Percentiles rank a stretch among this genome's conserved stretches.
Conservation (phyloP, 2,888 invertebrate species). For the Ceramica pisi region DNA sequence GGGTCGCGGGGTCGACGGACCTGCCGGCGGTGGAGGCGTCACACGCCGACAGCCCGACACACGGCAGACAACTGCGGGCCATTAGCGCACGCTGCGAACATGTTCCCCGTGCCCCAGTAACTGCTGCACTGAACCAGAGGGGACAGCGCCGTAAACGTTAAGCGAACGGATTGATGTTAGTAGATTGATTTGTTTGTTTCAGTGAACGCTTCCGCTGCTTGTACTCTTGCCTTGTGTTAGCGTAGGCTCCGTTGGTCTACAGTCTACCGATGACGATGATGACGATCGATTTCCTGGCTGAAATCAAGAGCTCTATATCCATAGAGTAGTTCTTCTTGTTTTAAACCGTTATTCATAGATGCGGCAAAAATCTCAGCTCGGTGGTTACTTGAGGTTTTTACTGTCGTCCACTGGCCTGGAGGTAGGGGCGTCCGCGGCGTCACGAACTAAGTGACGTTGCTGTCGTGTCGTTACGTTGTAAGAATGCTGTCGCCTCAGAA, state of each 20-base stretch:
- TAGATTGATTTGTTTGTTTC: constrained; percentile 4
- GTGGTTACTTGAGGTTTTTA: constrained; percentile 7
- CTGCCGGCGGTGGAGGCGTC: neutral
- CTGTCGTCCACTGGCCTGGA: neutral
- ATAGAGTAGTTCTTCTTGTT: no score
- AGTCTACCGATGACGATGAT: neutral
- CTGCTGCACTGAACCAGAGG: neutral
- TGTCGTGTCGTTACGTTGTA: neutral
- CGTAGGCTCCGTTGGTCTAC: no score
- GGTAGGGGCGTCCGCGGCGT: neutral
- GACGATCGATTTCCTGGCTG: no score
- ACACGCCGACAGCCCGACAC: neutral
- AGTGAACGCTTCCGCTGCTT: neutral
- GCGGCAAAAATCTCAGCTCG: neutral
- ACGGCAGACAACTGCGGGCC: neutral
- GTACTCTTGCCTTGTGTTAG: no score
- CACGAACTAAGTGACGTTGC: constrained; percentile 4
- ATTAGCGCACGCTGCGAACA: neutral
- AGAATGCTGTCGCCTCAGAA: constrained; percentile 14
- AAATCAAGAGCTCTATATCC: neutral
- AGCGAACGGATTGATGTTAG: neutral
- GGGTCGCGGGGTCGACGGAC: constrained; percentile 18
- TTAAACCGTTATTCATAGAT: neutral
- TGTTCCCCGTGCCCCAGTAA: neutral
- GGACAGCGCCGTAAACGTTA: neutral